Percentiles rank a stretch among this genome's conserved stretches.
phyloP scores from a whole-genome alignment of 1,140 invertebrate genomes.

The Calliopsis andreniformis region DNA sequence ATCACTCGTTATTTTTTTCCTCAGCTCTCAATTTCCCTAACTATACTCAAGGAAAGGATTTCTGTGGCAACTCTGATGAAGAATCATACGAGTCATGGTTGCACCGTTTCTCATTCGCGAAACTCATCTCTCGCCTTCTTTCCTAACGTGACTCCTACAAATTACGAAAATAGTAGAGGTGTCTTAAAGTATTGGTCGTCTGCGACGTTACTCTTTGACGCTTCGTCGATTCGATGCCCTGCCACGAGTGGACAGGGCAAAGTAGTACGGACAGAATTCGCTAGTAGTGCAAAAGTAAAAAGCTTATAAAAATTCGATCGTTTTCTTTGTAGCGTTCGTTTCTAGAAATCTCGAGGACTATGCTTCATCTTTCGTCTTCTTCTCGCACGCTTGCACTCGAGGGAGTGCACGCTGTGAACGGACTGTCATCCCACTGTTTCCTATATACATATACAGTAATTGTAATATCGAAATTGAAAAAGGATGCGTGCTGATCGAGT shows the following conservation, averaged over 20 bases:
- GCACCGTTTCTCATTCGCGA: neutral
- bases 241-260: conserved; percentile 4
- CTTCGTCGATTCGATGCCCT: neutral
- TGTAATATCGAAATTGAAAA: neutral
- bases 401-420: neutral
- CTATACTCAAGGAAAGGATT: neutral
- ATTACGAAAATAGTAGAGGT: conserved; percentile 9
- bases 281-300: conserved; percentile 54
- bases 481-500: neutral
- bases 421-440: neutral
- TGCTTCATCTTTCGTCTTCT: neutral
- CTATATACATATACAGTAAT: neutral
- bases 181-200: conserved; percentile 21
- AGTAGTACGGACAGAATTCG: conserved; percentile 40
- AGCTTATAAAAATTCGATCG: conserved; percentile 50
- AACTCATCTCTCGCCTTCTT: neutral
- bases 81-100: neutral
- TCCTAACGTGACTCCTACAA: conserved; percentile 3
- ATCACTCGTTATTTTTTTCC: no score
- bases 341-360: neutral
- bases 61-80: neutral
- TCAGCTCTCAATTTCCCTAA: no score
- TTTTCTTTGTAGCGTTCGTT: neutral
- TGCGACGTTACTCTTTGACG: neutral
- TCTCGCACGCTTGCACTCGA: neutral